Conservation (phyloP, 2,888 invertebrate species). For the Crioceris asparagi region DNA sequence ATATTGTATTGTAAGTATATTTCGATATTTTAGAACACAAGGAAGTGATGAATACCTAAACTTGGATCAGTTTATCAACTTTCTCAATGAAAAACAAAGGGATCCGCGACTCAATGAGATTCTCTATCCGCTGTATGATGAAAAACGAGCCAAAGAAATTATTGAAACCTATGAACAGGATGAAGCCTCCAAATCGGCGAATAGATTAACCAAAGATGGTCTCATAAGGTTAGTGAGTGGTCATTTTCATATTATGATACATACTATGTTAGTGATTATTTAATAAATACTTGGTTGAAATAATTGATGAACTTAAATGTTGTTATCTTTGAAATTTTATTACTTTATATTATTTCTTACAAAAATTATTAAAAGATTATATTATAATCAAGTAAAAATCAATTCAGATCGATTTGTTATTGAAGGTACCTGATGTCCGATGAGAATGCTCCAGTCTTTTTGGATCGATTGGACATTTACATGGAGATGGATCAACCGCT, state of each 20-base stretch:
- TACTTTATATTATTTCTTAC: no score
- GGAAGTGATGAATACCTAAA: conserved; percentile 82
- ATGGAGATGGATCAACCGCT: conserved; percentile 99
- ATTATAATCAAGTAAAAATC: no score
- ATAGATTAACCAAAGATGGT: conserved; percentile 85
- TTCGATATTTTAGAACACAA: conserved; percentile 68
- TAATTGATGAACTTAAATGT: no score
- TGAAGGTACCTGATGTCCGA: conserved; percentile 91
- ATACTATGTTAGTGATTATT: no score
- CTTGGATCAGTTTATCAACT: conserved; percentile 78
- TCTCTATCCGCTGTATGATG: conserved; percentile 92
- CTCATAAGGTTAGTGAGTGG: conserved; percentile 60
- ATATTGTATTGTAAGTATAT: not conserved
- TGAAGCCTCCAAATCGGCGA: conserved; percentile 59
- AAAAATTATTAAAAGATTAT: no score
- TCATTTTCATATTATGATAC: no score
- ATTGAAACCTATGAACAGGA: conserved; percentile 87
- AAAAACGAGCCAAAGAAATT: conserved; percentile 85
- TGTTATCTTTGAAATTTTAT: no score
- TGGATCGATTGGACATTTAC: conserved; percentile 93
- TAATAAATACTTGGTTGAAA: no score
- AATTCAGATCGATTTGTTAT: conserved; percentile 11
- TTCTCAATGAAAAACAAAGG: conserved; percentile 93
- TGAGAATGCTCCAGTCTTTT: conserved; percentile 98
- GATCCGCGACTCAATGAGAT: conserved; percentile 99